A percentile compares a stretch with the other conserved stretches of the same genome.
Conservation (phyloP, 1,140 invertebrate genomes). For the Chlorops oryzae region DNA sequence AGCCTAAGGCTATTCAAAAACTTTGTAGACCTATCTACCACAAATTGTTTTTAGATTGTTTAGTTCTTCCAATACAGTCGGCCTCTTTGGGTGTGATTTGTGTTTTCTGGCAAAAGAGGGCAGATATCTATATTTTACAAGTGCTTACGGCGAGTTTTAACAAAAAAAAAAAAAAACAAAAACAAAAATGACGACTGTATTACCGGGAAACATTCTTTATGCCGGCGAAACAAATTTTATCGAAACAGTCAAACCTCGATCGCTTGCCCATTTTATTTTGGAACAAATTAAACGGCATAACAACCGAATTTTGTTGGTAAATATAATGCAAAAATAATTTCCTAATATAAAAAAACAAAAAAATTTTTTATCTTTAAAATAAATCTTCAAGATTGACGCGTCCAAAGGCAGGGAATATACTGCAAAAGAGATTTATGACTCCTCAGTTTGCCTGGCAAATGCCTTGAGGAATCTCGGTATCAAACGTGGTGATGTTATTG, state of each 20-base stretch:
- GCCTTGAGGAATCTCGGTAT: slow-evolving; percentile 47
- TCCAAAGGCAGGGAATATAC: slow-evolving; percentile 45
- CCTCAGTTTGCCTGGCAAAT: slow-evolving; percentile 48
- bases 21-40: too few relatives aligned
- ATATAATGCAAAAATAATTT: background rate
- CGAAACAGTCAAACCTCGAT: slow-evolving; percentile 30
- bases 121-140: too few relatives aligned
- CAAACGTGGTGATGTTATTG: slow-evolving; percentile 53
- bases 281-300: slow-evolving; percentile 19
- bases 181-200: slow-evolving; percentile 17
- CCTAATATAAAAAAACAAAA: background rate
- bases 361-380: background rate
- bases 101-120: too few relatives aligned
- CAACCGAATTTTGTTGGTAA: slow-evolving; percentile 17
- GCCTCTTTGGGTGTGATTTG: too few relatives aligned
- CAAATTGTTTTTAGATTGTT: too few relatives aligned
- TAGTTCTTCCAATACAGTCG: too few relatives aligned
- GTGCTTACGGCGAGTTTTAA: too few relatives aligned
- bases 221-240: slow-evolving; percentile 27
- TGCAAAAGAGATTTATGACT: slow-evolving; percentile 46
- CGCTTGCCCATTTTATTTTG: slow-evolving; percentile 30
- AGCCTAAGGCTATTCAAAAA: too few relatives aligned
- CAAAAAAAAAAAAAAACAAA: too few relatives aligned
- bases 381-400: slow-evolving; percentile 48
- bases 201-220: slow-evolving; percentile 40